A percentile compares a stretch with the other conserved stretches of the same genome.
Evolutionary conservation across 2,113 vertebrate genomes (phyloP).

Genomic region (Prietella phreatophila): DNA sequence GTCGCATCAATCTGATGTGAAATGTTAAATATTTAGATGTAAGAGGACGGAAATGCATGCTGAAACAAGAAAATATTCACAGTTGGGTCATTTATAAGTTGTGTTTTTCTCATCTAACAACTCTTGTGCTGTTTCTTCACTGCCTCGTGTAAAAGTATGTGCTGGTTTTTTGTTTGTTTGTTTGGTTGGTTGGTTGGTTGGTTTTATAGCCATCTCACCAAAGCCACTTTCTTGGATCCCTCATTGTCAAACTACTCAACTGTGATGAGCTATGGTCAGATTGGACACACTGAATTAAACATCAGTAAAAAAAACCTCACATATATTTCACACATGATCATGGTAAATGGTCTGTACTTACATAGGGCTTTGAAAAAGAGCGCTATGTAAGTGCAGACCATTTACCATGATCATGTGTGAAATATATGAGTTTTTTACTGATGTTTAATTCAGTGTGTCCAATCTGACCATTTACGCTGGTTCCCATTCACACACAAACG

Average conservation of each 20-base stretch:
- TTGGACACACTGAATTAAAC: not conserved
- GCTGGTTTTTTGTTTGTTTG: not conserved
- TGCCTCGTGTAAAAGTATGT: conserved; percentile 47
- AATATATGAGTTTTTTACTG: too few species aligned
- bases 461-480: too few species aligned
- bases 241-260: not conserved
- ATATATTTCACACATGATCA: not conserved
- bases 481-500: too few species aligned
- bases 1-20: conserved; percentile 93
- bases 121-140: conserved; percentile 39
- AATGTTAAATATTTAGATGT: conserved; percentile 96
- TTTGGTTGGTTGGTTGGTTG: not conserved
- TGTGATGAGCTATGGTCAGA: not conserved
- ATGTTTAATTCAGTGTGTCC: too few species aligned
- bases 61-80: conserved; percentile 89
- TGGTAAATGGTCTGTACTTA: too few species aligned
- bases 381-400: too few species aligned
- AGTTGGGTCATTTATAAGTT: conserved; percentile 92
- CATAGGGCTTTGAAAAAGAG: too few species aligned
- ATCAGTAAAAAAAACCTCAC: not conserved
- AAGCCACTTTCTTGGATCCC: not conserved
- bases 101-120: conserved; percentile 80
- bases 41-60: conserved; percentile 89
- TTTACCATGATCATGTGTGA: too few species aligned
- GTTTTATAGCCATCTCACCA: conserved; percentile 26